phyloP scores from a whole-genome alignment of 2,797 vertebrate genomes.

The Tokudaia muenninki region DNA sequence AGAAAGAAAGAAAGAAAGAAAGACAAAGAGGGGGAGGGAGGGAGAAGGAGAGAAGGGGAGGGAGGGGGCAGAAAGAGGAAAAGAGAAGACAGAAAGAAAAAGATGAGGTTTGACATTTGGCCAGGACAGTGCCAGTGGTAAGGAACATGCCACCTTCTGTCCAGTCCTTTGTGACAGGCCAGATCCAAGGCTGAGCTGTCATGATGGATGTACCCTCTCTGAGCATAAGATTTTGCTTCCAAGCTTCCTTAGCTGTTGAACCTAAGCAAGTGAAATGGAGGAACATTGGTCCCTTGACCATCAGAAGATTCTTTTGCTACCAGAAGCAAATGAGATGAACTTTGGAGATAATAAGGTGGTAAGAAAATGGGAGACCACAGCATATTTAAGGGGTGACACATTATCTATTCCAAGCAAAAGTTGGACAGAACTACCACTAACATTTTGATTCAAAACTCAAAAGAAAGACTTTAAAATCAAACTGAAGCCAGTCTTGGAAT shows the following conservation, averaged over 20 bases:
- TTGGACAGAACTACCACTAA: background rate
- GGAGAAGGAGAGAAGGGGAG: background rate
- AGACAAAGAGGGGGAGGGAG: background rate
- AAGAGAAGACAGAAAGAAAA: background rate
- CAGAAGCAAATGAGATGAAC: background rate
- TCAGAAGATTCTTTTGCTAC: conserved; percentile 16
- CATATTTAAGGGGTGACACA: background rate
- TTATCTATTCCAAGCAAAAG: background rate
- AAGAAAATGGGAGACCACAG: background rate
- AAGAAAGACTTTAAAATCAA: conserved; percentile 38
- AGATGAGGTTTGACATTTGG: background rate
- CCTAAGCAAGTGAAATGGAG: conserved; percentile 17
- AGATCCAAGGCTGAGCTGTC: background rate
- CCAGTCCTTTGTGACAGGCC: background rate
- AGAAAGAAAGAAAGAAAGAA: background rate
- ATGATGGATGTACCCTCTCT: background rate
- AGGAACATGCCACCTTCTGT: background rate
- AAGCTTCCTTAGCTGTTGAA: background rate
- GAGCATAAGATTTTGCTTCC: background rate
- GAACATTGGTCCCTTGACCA: background rate
- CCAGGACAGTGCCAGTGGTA: background rate
- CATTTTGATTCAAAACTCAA: conserved; percentile 34
- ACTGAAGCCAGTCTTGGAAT: background rate
- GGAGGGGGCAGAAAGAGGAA: too few species aligned
- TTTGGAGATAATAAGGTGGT: background rate